Percentiles rank a stretch among this genome's conserved stretches.
phyloP scores from a whole-genome alignment of 1,140 invertebrate genomes.

The Pseudomyrmex concolor region DNA sequence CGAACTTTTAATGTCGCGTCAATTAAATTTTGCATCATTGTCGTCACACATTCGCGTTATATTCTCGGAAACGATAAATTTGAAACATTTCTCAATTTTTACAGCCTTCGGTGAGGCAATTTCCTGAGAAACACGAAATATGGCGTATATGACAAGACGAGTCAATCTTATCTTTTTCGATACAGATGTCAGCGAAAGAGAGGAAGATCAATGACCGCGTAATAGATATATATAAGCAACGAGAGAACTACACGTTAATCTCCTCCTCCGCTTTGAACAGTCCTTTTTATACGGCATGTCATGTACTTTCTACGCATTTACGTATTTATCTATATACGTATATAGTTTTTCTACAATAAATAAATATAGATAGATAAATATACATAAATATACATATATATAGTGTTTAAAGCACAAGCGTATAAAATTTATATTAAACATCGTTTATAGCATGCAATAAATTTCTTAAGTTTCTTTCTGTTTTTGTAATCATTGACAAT shows the following conservation, averaged over 20 bases:
- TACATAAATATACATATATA: no score
- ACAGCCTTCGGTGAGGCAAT: not conserved
- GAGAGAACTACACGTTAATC: slow-evolving; percentile 3
- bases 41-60: not conserved
- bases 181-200: slow-evolving; percentile 57
- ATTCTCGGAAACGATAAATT: not conserved
- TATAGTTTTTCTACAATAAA: not conserved
- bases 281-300: slow-evolving; percentile 11
- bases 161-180: slow-evolving; percentile 40
- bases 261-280: not conserved
- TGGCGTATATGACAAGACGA: slow-evolving; percentile 9
- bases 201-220: slow-evolving; percentile 77
- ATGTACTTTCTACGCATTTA: no score
- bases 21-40: not conserved
- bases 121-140: not conserved
- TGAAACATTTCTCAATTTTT: not conserved
- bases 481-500: no score
- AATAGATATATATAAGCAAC: slow-evolving; percentile 56
- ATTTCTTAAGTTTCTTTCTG: no score
- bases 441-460: no score
- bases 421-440: no score
- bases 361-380: not conserved
- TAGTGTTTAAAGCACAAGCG: not conserved
- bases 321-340: not conserved
- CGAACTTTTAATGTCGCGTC: no score